Percentiles rank a stretch among this genome's conserved stretches.
Evolutionary conservation across 2,888 invertebrate genomes (phyloP).

Genomic region (Spilosoma lubricipeda): DNA sequence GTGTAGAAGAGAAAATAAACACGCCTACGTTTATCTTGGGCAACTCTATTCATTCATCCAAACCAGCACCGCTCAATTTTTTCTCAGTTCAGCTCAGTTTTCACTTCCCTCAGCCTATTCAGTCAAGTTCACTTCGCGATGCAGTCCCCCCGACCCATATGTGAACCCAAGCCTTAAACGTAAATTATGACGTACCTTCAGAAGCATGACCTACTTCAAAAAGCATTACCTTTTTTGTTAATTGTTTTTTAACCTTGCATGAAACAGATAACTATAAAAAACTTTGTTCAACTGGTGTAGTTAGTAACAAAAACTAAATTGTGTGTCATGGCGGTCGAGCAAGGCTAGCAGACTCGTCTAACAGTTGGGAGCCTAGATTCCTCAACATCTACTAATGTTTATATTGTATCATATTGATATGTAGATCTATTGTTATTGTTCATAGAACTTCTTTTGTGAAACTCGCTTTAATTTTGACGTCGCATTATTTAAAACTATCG

Average conservation of each 20-base stretch:
- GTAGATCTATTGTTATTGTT: constrained; percentile 2
- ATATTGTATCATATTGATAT: background rate
- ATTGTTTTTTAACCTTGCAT: background rate
- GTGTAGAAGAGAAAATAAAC: too few species aligned
- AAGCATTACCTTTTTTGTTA: background rate
- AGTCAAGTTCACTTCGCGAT: background rate
- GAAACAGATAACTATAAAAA: background rate
- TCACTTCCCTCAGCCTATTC: background rate
- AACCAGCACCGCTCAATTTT: too few species aligned
- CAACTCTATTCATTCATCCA: too few species aligned
- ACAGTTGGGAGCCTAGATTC: constrained; percentile 32
- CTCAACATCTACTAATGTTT: constrained; percentile 31
- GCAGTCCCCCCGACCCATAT: background rate
- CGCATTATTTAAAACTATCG: background rate
- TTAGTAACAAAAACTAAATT: constrained; percentile 35
- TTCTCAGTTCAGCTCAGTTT: too few species aligned
- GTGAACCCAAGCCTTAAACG: background rate
- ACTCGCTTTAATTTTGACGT: background rate
- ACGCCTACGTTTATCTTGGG: too few species aligned
- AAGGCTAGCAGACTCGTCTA: constrained; percentile 30
- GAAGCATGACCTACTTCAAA: background rate
- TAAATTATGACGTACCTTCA: background rate
- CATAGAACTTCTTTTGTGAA: background rate
- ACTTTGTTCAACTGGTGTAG: constrained; percentile 10
- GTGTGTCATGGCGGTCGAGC: constrained; percentile 40